Conservation (phyloP, 2,888 invertebrate species). For the Lasius platythorax region DNA sequence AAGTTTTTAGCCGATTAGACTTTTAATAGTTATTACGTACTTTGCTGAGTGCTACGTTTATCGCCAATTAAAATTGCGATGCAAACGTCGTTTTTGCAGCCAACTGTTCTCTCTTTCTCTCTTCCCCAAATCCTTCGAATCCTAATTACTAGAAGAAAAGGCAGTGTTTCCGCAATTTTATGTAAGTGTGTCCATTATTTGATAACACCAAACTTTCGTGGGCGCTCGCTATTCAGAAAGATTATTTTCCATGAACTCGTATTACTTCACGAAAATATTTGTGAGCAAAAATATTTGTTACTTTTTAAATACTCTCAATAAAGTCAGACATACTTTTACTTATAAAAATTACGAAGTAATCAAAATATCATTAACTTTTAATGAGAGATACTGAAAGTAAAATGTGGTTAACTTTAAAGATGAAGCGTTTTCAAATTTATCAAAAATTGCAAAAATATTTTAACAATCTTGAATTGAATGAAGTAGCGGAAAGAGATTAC, state of each 20-base stretch:
- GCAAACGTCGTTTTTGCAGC: conserved; percentile 62
- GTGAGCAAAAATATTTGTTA: not conserved
- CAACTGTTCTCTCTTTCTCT: conserved; percentile 39
- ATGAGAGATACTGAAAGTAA: not conserved
- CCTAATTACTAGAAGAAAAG: conserved; percentile 18
- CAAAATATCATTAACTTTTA: not conserved
- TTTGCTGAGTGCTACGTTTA: conserved; percentile 66
- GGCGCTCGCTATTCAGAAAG: not conserved
- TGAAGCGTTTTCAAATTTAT: not conserved
- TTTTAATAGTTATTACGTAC: conserved; percentile 76
- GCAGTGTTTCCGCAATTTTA: conserved; percentile 27
- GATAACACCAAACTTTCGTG: conserved; percentile 14
- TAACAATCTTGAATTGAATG: not conserved
- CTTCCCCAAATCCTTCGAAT: conserved; percentile 31
- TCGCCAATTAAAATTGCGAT: conserved; percentile 70
- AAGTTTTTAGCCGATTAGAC: conserved; percentile 75
- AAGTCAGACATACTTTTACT: not conserved
- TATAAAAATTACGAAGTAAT: not conserved
- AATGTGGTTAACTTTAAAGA: not conserved
- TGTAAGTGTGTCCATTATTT: conserved; percentile 13
- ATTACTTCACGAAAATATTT: not conserved
- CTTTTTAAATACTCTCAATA: conserved; percentile 12
- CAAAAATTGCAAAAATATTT: not conserved
- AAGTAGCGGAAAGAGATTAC: not conserved
- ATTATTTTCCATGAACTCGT: conserved; percentile 13